Base-by-base conservation (phyloP, 1,140 invertebrate species). In the Psilanteris sp. region DNA sequence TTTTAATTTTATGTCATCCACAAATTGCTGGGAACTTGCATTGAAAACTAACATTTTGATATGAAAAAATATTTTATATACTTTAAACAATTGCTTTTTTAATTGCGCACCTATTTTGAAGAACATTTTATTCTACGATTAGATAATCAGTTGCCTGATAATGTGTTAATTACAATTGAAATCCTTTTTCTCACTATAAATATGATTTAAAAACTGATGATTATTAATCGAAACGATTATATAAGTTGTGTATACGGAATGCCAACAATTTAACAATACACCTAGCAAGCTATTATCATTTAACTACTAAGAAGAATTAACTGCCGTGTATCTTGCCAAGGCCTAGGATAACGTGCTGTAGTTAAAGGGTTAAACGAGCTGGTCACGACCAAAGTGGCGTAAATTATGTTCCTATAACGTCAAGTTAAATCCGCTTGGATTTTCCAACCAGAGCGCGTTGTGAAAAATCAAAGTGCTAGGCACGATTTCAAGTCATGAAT, bases 321-420 rank as follows among this genome's bases (percentile, higher is more conserved):
- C 72, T 62, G 48, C 44, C 50, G 55, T 62, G 10, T 75, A 75
- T 68, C 72, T 62, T 62, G 55, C 41, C 43, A 68, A 59, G 70
- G 52, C 34, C 52, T 29, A 55, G 41, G 27, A 75, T 75, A 62
- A 68, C 50, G 72, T 75, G 48, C 31, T 18, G 48, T 43, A 68
- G 64, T 76, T 76, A 70, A 68, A 76, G 72, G 64, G 72, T 76
- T 76, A 55, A 76, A 68, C 57, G 72, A 76, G 72, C 34, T 64
- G 50, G 64, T 70, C 64, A 76, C 57, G 59, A 66, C 44, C 57
- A 44, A 52, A 76, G 50, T 70, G 59, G 29, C 59, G 43, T 70
- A 64, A 76, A 76, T 76, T 76, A 76, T 44, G 57, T 70, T 64
- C 57, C 64, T 64, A 68, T 70, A 70, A 76, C 31, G 72, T 64